Conservation (phyloP, 1,140 invertebrate species). For the Cryptotermes secundus region DNA sequence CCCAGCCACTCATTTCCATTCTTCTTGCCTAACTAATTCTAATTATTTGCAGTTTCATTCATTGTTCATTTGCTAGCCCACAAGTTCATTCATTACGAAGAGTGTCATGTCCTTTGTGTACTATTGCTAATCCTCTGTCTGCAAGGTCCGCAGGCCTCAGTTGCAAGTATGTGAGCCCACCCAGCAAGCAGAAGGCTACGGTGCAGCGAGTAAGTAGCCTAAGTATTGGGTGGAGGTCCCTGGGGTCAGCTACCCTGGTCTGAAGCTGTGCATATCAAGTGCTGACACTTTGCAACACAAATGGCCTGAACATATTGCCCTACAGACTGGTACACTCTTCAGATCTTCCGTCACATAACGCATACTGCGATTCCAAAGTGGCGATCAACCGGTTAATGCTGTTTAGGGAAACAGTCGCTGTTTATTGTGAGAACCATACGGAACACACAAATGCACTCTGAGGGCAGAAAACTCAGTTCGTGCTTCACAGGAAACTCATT, state of each 20-base stretch:
- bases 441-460: too few relatives aligned
- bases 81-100: neutral
- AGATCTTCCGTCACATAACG: too few relatives aligned
- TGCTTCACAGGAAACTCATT: too few relatives aligned
- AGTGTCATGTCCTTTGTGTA: neutral
- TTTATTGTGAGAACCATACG: too few relatives aligned
- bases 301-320: too few relatives aligned
- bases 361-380: too few relatives aligned
- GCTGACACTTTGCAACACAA: too few relatives aligned
- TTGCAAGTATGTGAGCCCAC: neutral
- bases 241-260: neutral
- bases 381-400: too few relatives aligned
- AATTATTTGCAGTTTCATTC: constrained; percentile 19
- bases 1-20: neutral
- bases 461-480: too few relatives aligned
- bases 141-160: neutral
- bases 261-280: neutral
- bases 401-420: too few relatives aligned
- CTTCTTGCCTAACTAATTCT: neutral
- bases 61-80: constrained; percentile 11
- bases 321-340: too few relatives aligned
- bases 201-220: neutral
- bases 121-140: neutral
- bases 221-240: neutral
- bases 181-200: neutral